Conservation (phyloP, 2,113 vertebrate species). For the Semnornis frantzii region DNA sequence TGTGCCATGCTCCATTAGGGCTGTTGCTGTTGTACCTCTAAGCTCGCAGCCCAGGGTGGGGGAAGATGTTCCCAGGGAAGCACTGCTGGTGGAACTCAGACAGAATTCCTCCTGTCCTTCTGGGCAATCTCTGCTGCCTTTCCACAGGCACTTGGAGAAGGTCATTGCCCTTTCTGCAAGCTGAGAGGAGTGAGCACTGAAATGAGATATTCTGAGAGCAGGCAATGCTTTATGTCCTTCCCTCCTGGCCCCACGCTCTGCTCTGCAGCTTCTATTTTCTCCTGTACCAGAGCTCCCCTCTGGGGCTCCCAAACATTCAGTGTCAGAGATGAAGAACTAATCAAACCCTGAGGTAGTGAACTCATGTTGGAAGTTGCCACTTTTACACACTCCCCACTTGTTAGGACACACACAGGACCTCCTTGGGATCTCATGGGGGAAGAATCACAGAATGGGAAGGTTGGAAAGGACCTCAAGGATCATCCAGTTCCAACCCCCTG, state of each 20-base stretch:
- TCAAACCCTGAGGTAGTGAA: not conserved
- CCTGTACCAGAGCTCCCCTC: not conserved
- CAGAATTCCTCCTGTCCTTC: not conserved
- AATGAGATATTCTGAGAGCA: not conserved
- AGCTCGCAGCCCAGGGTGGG: not conserved
- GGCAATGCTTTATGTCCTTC: not conserved
- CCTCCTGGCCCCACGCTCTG: not conserved
- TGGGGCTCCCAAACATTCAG: not conserved
- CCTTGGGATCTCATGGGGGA: not conserved
- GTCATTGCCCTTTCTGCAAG: not conserved
- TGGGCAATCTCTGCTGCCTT: not conserved
- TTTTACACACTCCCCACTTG: not conserved
- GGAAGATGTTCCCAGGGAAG: not conserved
- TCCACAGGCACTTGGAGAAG: not conserved
- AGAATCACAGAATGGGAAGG: not conserved
- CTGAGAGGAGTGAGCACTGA: not conserved
- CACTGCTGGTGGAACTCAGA: not conserved
- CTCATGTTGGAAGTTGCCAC: not conserved
- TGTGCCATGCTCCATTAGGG: not conserved
- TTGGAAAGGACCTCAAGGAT: too few species aligned
- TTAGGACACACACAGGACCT: not conserved
- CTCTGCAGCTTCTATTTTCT: slow-evolving; percentile 36
- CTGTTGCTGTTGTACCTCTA: not conserved
- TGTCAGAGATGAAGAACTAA: slow-evolving; percentile 19
- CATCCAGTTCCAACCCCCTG: too few species aligned